phyloP scores from a whole-genome alignment of 2,797 vertebrate species.

The Muscicapa comitata region DNA sequence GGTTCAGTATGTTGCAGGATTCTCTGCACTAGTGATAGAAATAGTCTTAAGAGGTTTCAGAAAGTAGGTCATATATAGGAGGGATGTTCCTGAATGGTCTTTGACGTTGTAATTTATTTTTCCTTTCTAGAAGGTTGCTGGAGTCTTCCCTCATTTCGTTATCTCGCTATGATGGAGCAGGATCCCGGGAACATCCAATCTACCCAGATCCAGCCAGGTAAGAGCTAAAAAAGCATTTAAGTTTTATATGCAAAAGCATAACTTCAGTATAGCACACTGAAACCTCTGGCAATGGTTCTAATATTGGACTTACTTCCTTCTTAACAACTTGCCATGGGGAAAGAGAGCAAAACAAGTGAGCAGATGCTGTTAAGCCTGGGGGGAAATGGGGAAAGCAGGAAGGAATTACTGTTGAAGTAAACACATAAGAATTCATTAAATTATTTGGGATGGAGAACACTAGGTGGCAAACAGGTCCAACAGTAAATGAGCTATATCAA shows the following conservation, averaged over 20 bases:
- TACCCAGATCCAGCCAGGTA: slow-evolving; percentile 99
- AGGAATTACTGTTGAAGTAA: neutral
- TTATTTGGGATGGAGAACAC: neutral
- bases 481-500: neutral
- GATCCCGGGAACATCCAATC: slow-evolving; percentile 97
- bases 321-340: neutral
- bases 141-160: slow-evolving; percentile 95
- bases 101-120: slow-evolving; percentile 63
- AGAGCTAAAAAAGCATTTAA: slow-evolving; percentile 25
- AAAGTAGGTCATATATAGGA: neutral
- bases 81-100: slow-evolving; percentile 29
- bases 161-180: slow-evolving; percentile 94
- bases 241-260: neutral
- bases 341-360: neutral
- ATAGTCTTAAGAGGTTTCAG: neutral
- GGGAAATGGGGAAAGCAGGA: neutral
- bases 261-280: neutral
- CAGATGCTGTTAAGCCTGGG: neutral
- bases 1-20: neutral
- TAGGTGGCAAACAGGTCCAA: slow-evolving; percentile 28
- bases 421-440: neutral
- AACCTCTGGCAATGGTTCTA: neutral
- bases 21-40: neutral
- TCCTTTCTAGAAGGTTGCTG: slow-evolving; percentile 87
- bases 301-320: neutral